These are phyloP conservation scores for Eupsittula cactorum DNA, from an alignment of 2,113 vertebrate species.

Conservation along the genomic window DNA sequence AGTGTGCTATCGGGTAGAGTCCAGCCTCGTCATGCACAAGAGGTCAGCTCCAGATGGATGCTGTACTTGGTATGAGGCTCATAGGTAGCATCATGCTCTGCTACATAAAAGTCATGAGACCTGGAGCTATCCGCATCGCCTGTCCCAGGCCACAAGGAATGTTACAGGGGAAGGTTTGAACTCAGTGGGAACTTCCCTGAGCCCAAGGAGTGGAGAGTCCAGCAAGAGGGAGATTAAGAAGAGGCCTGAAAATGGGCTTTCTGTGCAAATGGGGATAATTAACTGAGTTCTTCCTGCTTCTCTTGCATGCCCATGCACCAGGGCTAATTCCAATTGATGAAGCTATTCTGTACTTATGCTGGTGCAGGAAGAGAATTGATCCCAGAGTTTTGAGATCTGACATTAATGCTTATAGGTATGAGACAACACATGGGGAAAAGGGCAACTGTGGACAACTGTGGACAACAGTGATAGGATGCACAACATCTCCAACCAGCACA, in stretches of 20 bases:
- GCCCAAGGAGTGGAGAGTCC: background rate
- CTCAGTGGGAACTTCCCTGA: background rate
- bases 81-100: background rate
- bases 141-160: background rate
- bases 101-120: background rate
- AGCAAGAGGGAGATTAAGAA: background rate
- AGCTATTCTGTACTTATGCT: background rate
- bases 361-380: accelerated
- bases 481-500: background rate
- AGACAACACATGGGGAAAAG: background rate
- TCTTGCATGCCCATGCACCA: accelerated
- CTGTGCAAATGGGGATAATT: background rate
- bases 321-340: background rate
- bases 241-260: background rate
- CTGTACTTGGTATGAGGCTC: background rate
- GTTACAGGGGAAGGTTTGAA: background rate
- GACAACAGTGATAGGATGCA: background rate
- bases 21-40: background rate
- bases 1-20: background rate
- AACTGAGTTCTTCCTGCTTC: background rate
- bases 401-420: accelerated
- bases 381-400: background rate
- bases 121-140: background rate
- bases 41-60: background rate
- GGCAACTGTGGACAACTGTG: background rate